These are phyloP conservation scores for Orycteropus afer DNA, from an alignment of 2,113 vertebrate species.

Conservation along the genomic window DNA sequence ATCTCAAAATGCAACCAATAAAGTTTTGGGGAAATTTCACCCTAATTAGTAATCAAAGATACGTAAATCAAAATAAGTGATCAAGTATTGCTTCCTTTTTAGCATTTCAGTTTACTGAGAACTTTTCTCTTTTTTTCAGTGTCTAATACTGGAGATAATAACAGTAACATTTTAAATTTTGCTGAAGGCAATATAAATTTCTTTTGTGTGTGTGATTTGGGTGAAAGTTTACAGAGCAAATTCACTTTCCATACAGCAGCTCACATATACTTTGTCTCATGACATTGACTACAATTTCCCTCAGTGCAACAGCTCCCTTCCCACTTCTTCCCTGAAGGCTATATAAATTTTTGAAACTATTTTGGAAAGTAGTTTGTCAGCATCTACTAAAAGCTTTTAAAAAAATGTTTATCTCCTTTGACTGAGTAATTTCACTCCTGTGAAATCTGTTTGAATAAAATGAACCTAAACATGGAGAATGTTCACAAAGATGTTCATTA, in stretches of 20 bases:
- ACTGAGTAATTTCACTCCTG: not conserved
- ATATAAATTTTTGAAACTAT: not conserved
- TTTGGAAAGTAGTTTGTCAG: not conserved
- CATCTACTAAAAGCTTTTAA: constrained; percentile 22
- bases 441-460: not conserved
- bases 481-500: not conserved
- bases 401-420: not conserved
- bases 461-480: not conserved
- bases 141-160: not conserved
- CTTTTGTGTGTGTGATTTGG: too few relatives aligned
- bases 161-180: constrained; percentile 4
- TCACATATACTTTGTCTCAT: too few relatives aligned
- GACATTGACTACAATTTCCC: too few relatives aligned
- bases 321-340: too few relatives aligned
- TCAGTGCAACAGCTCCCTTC: too few relatives aligned
- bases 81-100: not conserved
- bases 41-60: not conserved
- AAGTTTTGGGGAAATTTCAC: not conserved
- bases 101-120: constrained; percentile 18
- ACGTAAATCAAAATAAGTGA: not conserved
- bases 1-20: not conserved
- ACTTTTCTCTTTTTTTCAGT: not conserved
- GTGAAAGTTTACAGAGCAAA: too few relatives aligned
- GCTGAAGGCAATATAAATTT: too few relatives aligned
- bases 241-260: too few relatives aligned